A percentile compares a stretch with the other conserved stretches of the same genome.
These are phyloP conservation scores for Rhagophthalmus giganteus DNA, from an alignment of 2,888 invertebrate genomes.

Conservation along the genomic window DNA sequence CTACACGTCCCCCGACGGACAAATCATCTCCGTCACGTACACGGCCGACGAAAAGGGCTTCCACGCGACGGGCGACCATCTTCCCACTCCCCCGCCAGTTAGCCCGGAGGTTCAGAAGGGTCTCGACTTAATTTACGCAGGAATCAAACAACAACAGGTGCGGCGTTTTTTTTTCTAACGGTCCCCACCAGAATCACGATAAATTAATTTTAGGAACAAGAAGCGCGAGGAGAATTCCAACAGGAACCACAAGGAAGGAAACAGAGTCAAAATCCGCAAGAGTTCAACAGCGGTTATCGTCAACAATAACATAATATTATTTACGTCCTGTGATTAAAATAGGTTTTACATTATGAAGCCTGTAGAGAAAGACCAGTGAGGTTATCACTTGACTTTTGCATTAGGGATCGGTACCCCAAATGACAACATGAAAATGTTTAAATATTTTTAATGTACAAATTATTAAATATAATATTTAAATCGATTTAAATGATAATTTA, in stretches of 20 bases:
- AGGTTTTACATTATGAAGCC: background rate
- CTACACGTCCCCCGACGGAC: constrained; percentile 79
- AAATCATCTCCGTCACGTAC: constrained; percentile 73
- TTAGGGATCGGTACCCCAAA: too few species aligned
- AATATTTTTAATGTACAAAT: too few species aligned
- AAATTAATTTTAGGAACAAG: constrained; percentile 8
- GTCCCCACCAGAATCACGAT: background rate
- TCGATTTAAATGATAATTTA: too few species aligned
- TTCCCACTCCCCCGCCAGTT: constrained; percentile 82
- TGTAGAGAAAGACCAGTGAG: too few species aligned
- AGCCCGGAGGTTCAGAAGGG: constrained; percentile 86
- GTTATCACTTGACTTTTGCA: too few species aligned
- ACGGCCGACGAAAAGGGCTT: constrained; percentile 83
- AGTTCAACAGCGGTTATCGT: constrained; percentile 67
- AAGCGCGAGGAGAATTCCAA: constrained; percentile 1
- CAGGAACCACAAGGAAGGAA: constrained; percentile 56
- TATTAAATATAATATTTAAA: too few species aligned
- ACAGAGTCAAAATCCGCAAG: constrained; percentile 59
- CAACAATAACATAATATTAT: constrained; percentile 7
- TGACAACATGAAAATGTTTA: too few species aligned
- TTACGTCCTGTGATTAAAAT: constrained; percentile 1
- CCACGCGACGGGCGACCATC: constrained; percentile 78
- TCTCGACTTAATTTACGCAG: constrained; percentile 82
- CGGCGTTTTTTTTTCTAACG: background rate
- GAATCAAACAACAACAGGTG: constrained; percentile 70